A percentile compares a stretch with the other conserved stretches of the same genome.
Evolutionary conservation across 2,888 invertebrate species (phyloP).

Genomic region (Pammene aurita): DNA sequence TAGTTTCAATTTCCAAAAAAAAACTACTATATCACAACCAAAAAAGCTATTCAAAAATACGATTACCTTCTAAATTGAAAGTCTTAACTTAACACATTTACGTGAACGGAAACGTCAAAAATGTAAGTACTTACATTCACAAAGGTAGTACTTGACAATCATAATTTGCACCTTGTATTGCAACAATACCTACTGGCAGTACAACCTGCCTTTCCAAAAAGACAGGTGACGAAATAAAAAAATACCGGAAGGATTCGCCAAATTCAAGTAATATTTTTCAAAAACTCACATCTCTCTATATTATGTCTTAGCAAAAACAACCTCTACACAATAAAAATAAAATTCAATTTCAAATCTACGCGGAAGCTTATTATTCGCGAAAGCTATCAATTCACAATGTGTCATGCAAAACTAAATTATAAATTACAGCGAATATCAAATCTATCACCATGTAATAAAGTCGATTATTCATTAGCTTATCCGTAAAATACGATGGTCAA

Average conservation of each 20-base stretch:
- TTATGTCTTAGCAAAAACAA: constrained; percentile 4
- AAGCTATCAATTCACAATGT: constrained; percentile 28
- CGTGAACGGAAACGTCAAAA: constrained; percentile 9
- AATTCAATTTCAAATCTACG: not conserved
- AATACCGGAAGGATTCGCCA: constrained; percentile 48
- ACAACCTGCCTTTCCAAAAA: constrained; percentile 18
- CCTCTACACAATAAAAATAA: not conserved
- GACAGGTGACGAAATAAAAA: constrained; percentile 35
- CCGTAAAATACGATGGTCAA: constrained; percentile 36
- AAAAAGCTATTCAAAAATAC: not conserved
- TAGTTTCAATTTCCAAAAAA: too few relatives aligned
- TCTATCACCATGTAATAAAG: constrained; percentile 39
- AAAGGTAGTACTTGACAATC: not conserved
- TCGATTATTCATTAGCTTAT: constrained; percentile 14
- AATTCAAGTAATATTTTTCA: constrained; percentile 44
- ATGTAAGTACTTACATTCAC: not conserved
- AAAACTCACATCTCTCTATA: not conserved
- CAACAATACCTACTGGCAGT: constrained; percentile 12
- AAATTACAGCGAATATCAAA: constrained; percentile 15
- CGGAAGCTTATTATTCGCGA: not conserved
- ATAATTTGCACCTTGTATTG: constrained; percentile 19
- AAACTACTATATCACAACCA: not conserved
- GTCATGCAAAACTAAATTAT: constrained; percentile 23
- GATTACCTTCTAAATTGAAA: too few relatives aligned
- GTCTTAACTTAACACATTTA: not conserved